A percentile compares a stretch with the other conserved stretches of the same genome.
phyloP scores from a whole-genome alignment of 2,113 vertebrate species.

The Sinosuthora webbiana region DNA sequence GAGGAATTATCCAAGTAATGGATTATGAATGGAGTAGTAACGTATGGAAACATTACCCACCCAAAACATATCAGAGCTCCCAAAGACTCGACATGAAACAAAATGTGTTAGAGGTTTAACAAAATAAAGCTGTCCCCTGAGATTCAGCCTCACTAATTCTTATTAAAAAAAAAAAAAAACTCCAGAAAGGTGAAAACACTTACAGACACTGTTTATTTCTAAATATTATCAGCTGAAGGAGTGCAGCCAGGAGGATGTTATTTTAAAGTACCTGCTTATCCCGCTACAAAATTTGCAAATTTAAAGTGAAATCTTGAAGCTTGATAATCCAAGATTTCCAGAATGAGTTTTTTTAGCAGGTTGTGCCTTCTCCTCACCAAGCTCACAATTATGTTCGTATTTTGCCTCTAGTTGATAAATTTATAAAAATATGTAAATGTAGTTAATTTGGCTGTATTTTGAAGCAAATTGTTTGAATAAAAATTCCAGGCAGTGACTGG shows the following conservation, averaged over 20 bases:
- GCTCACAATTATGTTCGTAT: accelerated
- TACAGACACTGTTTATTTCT: neutral
- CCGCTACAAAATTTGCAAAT: neutral
- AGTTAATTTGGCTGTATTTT: neutral
- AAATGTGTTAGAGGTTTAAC: constrained; percentile 18
- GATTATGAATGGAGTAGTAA: constrained; percentile 60
- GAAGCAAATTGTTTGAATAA: neutral
- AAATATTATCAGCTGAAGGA: neutral
- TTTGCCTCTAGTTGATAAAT: neutral
- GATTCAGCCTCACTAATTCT: neutral
- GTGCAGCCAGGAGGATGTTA: neutral
- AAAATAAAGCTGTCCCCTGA: constrained; percentile 19
- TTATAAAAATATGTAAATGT: accelerated
- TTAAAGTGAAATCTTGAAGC: neutral
- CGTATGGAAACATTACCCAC: constrained; percentile 46
- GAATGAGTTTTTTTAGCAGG: neutral
- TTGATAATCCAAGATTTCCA: neutral
- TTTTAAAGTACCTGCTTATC: neutral
- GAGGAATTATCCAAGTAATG: constrained; percentile 69
- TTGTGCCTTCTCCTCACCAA: neutral
- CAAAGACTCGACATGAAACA: constrained; percentile 50
- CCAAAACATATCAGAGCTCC: constrained; percentile 25
- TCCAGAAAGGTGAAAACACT: neutral
- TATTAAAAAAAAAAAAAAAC: neutral
- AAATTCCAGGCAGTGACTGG: neutral